phyloP scores from a whole-genome alignment of 2,888 invertebrate species.

The Volucella bombylans region DNA sequence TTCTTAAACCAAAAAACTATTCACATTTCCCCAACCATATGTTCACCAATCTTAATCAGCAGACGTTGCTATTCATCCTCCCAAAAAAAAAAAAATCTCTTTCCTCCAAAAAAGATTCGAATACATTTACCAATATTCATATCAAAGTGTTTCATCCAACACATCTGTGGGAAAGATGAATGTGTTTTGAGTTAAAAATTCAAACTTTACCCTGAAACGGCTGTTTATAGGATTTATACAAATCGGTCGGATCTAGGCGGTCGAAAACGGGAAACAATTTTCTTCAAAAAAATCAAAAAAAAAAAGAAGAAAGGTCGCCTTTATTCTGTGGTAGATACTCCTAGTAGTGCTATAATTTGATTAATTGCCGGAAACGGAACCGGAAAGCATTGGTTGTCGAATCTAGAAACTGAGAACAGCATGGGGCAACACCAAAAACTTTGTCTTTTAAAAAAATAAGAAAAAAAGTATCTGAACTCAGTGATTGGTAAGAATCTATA shows the following conservation, averaged over 20 bases:
- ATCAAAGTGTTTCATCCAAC: constrained; percentile 27
- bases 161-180: constrained; percentile 42
- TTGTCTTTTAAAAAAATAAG: constrained; percentile 28
- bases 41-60: constrained; percentile 53
- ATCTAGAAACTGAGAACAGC: constrained; percentile 58
- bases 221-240: constrained; percentile 64
- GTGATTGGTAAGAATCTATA: constrained; percentile 53
- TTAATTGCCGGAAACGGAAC: constrained; percentile 72
- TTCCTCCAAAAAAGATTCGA: constrained; percentile 7
- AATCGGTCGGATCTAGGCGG: constrained; percentile 56
- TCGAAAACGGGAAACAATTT: constrained; percentile 10
- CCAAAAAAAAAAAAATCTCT: constrained; percentile 1
- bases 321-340: constrained; percentile 16
- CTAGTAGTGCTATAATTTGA: constrained; percentile 71
- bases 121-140: constrained; percentile 53
- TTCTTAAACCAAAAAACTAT: constrained; percentile 32
- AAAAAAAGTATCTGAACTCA: constrained; percentile 20
- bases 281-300: neutral
- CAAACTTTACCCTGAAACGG: constrained; percentile 64
- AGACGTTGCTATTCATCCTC: constrained; percentile 22
- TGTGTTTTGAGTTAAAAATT: constrained; percentile 31
- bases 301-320: constrained; percentile 1
- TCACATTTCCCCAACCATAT: constrained; percentile 52
- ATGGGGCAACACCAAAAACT: constrained; percentile 66
- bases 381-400: constrained; percentile 56